These are phyloP conservation scores for Microcebus murinus DNA, from an alignment of 2,113 vertebrate species.

Conservation along the genomic window DNA sequence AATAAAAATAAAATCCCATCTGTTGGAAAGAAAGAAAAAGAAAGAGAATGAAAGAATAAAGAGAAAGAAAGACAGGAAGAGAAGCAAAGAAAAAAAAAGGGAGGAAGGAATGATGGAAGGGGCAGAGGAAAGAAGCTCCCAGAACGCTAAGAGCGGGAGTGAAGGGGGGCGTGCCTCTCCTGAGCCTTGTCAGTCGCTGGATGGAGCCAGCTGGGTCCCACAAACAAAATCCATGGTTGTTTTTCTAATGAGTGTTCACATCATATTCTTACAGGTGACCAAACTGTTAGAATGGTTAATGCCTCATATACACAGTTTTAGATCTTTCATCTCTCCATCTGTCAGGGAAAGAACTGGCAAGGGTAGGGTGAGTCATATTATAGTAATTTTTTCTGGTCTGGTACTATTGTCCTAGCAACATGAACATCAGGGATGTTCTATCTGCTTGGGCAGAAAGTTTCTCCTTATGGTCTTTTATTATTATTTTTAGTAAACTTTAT, in stretches of 20 bases:
- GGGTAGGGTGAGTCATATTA: not conserved
- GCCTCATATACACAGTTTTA: not conserved
- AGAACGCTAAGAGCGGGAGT: not conserved
- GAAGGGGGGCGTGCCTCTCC: not conserved
- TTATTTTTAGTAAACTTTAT: conserved; percentile 22
- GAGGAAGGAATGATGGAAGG: not conserved
- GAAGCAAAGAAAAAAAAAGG: not conserved
- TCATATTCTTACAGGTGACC: not conserved
- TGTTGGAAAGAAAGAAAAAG: not conserved
- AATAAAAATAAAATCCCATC: not conserved
- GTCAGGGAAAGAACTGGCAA: conserved; percentile 36
- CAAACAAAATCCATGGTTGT: not conserved
- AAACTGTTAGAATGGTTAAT: conserved; percentile 20
- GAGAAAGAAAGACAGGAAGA: no score
- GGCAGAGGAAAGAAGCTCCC: not conserved
- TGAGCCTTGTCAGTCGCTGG: not conserved
- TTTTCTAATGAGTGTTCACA: not conserved
- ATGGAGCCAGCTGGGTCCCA: not conserved
- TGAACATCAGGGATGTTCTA: not conserved
- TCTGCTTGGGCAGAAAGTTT: not conserved
- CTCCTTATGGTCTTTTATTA: not conserved
- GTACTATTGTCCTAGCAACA: not conserved
- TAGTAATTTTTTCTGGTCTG: not conserved
- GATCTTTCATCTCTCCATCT: conserved; percentile 30
- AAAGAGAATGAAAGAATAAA: no score